phyloP scores from a whole-genome alignment of 2,888 invertebrate species.

The Emesis russula region DNA sequence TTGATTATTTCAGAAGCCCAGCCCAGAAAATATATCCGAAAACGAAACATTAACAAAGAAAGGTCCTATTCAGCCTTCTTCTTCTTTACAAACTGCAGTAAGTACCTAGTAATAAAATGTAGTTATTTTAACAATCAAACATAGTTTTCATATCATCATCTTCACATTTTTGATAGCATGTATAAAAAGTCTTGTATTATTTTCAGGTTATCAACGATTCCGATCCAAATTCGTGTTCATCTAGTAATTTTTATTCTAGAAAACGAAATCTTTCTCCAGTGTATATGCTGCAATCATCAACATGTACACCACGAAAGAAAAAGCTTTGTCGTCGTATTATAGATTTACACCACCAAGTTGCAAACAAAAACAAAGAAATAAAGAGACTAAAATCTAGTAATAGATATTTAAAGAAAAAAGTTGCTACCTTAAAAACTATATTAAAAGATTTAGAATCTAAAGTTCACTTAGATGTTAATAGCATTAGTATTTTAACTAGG shows the following conservation, averaged over 20 bases:
- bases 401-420: slow-evolving; percentile 3
- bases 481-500: background rate
- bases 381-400: slow-evolving; percentile 12
- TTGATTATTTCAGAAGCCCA: slow-evolving; percentile 16
- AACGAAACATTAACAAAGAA: background rate
- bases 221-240: background rate
- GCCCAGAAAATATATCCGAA: slow-evolving; percentile 9
- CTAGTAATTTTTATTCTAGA: slow-evolving; percentile 10
- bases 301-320: slow-evolving; percentile 15
- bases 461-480: background rate
- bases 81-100: slow-evolving; percentile 10
- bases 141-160: slow-evolving; percentile 4
- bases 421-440: slow-evolving; percentile 15
- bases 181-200: slow-evolving; percentile 9
- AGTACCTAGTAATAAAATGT: slow-evolving; percentile 5
- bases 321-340: slow-evolving; percentile 12
- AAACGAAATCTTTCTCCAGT: slow-evolving; percentile 2
- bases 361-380: slow-evolving; percentile 15
- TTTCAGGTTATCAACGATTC: slow-evolving; percentile 12
- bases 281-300: slow-evolving; percentile 15
- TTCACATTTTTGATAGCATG: slow-evolving; percentile 9
- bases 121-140: slow-evolving; percentile 12
- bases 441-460: slow-evolving; percentile 15
- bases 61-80: slow-evolving; percentile 7
- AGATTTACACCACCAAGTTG: slow-evolving; percentile 7